Conservation (phyloP, 2,888 invertebrate genomes). For the Apomyelois bistriatella region DNA sequence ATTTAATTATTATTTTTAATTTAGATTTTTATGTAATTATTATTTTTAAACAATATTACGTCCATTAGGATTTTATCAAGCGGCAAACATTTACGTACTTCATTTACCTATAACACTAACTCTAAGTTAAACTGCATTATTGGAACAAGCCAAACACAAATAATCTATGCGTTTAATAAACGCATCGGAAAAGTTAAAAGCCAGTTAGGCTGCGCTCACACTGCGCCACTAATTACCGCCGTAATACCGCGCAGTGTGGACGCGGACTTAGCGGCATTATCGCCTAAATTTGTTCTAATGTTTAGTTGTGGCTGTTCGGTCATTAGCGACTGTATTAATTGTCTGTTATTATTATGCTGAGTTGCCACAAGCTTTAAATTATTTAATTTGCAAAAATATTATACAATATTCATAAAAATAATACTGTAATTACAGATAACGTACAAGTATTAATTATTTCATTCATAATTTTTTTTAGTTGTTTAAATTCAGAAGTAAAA, state of each 20-base stretch:
- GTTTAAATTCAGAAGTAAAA: no score
- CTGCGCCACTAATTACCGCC: constrained; percentile 62
- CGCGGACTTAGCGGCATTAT: constrained; percentile 74
- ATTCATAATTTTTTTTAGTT: no score
- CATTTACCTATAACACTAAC: constrained; percentile 9
- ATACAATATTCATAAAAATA: no score
- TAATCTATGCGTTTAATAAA: constrained; percentile 61
- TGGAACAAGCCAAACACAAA: constrained; percentile 38
- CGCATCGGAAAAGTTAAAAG: constrained; percentile 77
- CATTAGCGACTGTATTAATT: constrained; percentile 22
- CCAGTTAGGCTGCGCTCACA: constrained; percentile 56
- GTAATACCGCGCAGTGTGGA: constrained; percentile 58
- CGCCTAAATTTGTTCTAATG: constrained; percentile 73
- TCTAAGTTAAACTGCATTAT: constrained; percentile 12
- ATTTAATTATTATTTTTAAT: no score
- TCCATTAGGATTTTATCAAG: constrained; percentile 9
- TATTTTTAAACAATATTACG: constrained; percentile 7
- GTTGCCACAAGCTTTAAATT: neutral
- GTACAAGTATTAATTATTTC: no score
- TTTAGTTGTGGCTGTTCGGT: constrained; percentile 55
- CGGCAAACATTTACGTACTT: constrained; percentile 8
- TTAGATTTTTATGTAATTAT: no score
- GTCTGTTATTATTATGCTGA: constrained; percentile 1
- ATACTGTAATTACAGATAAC: no score
- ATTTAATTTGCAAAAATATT: neutral